phyloP scores from a whole-genome alignment of 2,797 vertebrate genomes.

The Capromys pilorides region DNA sequence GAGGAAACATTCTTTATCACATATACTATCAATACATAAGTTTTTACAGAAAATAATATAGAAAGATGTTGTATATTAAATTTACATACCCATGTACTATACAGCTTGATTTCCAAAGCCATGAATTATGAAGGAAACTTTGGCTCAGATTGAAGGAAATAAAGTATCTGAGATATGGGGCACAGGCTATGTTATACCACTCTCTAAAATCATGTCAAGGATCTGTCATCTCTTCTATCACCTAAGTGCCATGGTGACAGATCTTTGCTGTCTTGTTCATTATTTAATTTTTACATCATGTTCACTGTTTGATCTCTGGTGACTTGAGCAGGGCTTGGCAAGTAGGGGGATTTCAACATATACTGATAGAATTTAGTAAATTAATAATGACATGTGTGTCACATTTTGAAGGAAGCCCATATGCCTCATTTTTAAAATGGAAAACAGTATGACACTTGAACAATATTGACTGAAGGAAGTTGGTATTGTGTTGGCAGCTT shows the following conservation, averaged over 20 bases:
- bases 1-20: constrained; percentile 28
- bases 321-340: not conserved
- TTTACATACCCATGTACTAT: not conserved
- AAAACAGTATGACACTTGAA: not conserved
- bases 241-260: not conserved
- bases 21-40: constrained; percentile 15
- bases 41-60: constrained; percentile 9
- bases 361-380: not conserved
- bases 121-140: constrained; percentile 2
- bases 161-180: not conserved
- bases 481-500: not conserved
- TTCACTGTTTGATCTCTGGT: not conserved
- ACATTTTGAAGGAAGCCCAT: not conserved
- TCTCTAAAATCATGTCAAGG: not conserved
- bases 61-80: not conserved
- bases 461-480: not conserved
- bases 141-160: not conserved
- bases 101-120: constrained; percentile 24
- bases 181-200: not conserved
- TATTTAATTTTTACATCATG: not conserved
- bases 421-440: not conserved
- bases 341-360: not conserved
- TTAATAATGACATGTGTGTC: not conserved
- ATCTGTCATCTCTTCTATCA: not conserved
- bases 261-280: not conserved